A percentile compares a stretch with the other conserved stretches of the same genome.
phyloP scores from a whole-genome alignment of 2,113 vertebrate species.

The Tenrec ecaudatus region DNA sequence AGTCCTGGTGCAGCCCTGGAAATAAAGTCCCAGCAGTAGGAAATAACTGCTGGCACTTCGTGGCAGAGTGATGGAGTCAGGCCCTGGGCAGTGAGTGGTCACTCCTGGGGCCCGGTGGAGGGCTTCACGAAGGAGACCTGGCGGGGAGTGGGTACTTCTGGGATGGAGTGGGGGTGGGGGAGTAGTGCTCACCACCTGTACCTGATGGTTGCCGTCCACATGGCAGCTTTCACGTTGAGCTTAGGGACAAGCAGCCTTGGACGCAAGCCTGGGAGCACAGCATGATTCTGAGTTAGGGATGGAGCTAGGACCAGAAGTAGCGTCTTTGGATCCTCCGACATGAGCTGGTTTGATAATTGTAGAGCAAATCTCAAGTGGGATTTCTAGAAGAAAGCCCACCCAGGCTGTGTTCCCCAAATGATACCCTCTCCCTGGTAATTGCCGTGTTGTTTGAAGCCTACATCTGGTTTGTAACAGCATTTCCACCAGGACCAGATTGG shows the following conservation, averaged over 20 bases:
- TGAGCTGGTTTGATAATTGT: slow-evolving; percentile 46
- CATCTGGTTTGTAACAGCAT: slow-evolving; percentile 57
- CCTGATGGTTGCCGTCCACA: not conserved
- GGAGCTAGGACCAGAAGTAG: not conserved
- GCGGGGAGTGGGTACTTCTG: too few species aligned
- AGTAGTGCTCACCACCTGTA: not conserved
- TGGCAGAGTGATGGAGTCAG: too few species aligned
- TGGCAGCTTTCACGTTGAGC: not conserved
- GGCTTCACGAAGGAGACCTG: too few species aligned
- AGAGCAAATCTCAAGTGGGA: slow-evolving; percentile 44
- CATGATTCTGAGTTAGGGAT: not conserved
- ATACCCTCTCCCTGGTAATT: slow-evolving; percentile 69
- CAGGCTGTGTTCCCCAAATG: slow-evolving; percentile 72
- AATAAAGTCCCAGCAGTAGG: not conserved
- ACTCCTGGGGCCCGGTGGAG: too few species aligned
- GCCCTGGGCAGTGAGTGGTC: too few species aligned
- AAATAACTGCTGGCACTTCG: not conserved
- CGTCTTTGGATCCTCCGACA: slow-evolving; percentile 32
- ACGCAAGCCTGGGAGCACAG: not conserved
- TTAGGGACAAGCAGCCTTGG: not conserved
- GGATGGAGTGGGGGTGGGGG: too few species aligned
- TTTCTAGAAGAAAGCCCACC: slow-evolving; percentile 66
- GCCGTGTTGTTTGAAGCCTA: not conserved
- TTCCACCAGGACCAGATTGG: slow-evolving; percentile 34
- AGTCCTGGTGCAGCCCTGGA: not conserved